Conservation (phyloP, 2,797 vertebrate genomes). For the Streptopelia turtur region DNA sequence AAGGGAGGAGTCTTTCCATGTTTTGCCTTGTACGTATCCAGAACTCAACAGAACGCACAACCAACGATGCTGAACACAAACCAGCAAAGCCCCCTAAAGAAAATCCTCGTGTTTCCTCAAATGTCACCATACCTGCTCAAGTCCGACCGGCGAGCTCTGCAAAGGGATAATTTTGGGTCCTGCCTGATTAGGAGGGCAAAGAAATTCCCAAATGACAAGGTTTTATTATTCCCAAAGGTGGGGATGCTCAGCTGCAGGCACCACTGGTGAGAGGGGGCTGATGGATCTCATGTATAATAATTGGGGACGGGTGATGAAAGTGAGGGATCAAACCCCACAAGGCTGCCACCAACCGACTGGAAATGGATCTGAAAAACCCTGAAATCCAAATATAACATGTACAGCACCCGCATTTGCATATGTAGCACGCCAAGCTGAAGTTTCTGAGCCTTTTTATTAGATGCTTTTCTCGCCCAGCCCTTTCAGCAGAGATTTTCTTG, state of each 20-base stretch:
- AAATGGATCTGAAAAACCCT: constrained; percentile 25
- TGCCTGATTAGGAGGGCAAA: not conserved
- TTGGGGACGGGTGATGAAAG: not conserved
- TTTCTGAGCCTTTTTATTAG: not conserved
- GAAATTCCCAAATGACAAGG: not conserved
- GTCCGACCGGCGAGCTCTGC: not conserved
- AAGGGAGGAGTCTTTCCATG: not conserved
- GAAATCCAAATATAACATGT: constrained; percentile 43
- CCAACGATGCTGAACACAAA: not conserved
- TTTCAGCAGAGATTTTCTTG: not conserved
- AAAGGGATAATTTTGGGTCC: not conserved
- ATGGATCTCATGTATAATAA: not conserved
- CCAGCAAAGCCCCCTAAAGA: not conserved
- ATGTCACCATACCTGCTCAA: not conserved
- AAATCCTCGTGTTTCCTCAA: not conserved
- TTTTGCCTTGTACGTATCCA: not conserved
- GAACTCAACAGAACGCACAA: not conserved
- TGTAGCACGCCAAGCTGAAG: constrained; percentile 6
- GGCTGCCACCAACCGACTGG: not conserved
- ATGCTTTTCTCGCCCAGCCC: not conserved
- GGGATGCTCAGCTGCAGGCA: constrained; percentile 36
- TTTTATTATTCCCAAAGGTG: constrained; percentile 22
- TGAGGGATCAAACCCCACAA: not conserved
- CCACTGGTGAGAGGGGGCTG: not conserved
- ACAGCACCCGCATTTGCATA: constrained; percentile 28